Evolutionary conservation across 1,140 invertebrate species (phyloP).

Genomic region (Macrocentrus cingulum): DNA sequence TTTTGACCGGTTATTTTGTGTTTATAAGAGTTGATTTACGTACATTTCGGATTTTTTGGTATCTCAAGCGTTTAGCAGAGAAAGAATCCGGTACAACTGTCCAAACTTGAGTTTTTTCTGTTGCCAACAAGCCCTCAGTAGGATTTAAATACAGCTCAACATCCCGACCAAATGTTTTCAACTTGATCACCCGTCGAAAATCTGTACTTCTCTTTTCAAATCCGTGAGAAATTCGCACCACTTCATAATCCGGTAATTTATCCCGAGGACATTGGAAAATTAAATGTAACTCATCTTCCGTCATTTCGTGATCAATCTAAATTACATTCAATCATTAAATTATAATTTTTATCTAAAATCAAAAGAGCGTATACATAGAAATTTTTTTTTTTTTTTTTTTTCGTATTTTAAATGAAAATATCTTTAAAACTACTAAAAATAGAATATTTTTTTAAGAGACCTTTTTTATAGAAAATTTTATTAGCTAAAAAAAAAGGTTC

Average conservation of each 20-base stretch:
- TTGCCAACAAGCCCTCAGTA: constrained; percentile 39
- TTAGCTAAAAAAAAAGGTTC: no score
- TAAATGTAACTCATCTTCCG: background rate
- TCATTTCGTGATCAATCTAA: background rate
- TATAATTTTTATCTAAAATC: background rate
- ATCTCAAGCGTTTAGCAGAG: constrained; percentile 33
- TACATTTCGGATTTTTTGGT: constrained; percentile 23
- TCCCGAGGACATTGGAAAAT: background rate
- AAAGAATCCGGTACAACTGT: constrained; percentile 26
- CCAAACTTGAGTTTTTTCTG: constrained; percentile 39
- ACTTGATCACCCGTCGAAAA: constrained; percentile 24
- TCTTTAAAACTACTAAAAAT: no score
- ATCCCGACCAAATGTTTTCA: constrained; percentile 33
- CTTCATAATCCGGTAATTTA: constrained; percentile 42
- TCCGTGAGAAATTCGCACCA: constrained; percentile 35
- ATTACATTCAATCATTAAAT: background rate
- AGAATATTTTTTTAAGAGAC: no score
- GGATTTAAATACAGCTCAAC: constrained; percentile 39
- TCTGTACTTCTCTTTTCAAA: constrained; percentile 9
- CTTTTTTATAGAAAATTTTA: no score
- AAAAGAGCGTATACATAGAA: no score
- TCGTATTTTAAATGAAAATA: no score
- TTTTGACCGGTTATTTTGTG: no score
- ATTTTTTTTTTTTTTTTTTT: no score
- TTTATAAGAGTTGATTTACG: background rate